Evolutionary conservation across 2,888 invertebrate genomes (phyloP), one percentile per base, ranked within the genome.

Genomic region (Hypomecis punctinalis): DNA sequence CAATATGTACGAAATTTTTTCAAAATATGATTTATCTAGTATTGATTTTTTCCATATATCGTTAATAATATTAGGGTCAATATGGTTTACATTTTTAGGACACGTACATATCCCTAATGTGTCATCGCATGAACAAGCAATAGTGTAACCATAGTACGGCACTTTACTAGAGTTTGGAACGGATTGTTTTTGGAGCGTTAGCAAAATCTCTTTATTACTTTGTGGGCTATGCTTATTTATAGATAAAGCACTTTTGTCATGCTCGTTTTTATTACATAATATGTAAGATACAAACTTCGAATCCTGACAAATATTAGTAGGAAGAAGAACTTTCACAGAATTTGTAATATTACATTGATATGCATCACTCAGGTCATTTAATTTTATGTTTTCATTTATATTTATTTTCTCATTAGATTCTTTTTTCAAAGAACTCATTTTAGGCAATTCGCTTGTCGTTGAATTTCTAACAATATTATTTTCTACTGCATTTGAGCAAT

Each of bases 81-180:
- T 67, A 47, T 76, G 70, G 37, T 80, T 59, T 8, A 74, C 56
- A n/a, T 88, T 82, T 70, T 88, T 90, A 43, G 78, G 74, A 66
- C 90, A 89, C 51, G 77, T 61, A 68, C 88, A 88, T 4, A 75
- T 55, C 35, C 82, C 85, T 51, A 88, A 67, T 47, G 73, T 70
- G 57, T 61, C 63, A 49, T 85, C 78, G 69, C 89, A 89, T 56
- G 80, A 74, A 75, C 88, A 88, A 65, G 86, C 80, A 40, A 89
- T 68, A 5, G 89, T 91, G 60, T 75, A 85, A 6, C 87, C 88
- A 61, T 86, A 75, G 63, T 86, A 86, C 42, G 86, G 83, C 6
- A 61, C 55, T 6, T 59, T 35, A 43, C 39, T 1, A 49, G 47
- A 59, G 8, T 35, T 11, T 2, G 7, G 6, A 6, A 6, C 9